Evolutionary conservation across 2,888 invertebrate genomes (phyloP).

Genomic region (Vandiemenella viatica): DNA sequence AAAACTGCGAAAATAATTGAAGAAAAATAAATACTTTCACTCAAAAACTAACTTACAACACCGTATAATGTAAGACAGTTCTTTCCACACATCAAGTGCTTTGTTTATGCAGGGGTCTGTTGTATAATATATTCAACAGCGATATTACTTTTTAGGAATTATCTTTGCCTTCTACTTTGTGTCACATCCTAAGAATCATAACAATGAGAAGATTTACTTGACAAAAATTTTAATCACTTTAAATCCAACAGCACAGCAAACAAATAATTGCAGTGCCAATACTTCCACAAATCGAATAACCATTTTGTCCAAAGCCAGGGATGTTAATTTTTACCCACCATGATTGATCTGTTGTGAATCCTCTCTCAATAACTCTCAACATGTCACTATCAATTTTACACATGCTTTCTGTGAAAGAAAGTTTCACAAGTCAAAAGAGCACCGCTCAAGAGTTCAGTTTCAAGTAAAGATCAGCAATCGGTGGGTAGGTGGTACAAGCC

Average conservation of each 20-base stretch:
- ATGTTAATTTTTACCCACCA: neutral
- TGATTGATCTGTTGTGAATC: neutral
- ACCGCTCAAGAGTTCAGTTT: too few relatives aligned
- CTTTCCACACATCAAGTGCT: too few relatives aligned
- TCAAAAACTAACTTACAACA: too few relatives aligned
- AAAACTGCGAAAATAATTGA: too few relatives aligned
- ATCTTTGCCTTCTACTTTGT: constrained; percentile 4
- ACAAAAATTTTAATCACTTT: too few relatives aligned
- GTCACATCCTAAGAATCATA: constrained; percentile 7
- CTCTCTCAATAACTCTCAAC: neutral
- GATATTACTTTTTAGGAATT: constrained; percentile 2
- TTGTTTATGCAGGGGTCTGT: constrained; percentile 6
- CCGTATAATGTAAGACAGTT: too few relatives aligned
- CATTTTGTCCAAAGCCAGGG: neutral
- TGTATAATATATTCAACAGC: constrained; percentile 1
- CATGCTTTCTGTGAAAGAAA: neutral
- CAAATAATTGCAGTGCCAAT: neutral
- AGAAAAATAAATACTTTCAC: too few relatives aligned
- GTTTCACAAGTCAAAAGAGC: too few relatives aligned
- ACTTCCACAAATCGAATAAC: neutral
- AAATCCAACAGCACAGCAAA: neutral
- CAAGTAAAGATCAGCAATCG: constrained; percentile 10
- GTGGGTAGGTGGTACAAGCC: neutral
- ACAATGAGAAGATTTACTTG: constrained; percentile 3
- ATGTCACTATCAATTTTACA: neutral